Evolutionary conservation across 2,113 vertebrate species (phyloP).

Genomic region (Aleadryas rufinucha): DNA sequence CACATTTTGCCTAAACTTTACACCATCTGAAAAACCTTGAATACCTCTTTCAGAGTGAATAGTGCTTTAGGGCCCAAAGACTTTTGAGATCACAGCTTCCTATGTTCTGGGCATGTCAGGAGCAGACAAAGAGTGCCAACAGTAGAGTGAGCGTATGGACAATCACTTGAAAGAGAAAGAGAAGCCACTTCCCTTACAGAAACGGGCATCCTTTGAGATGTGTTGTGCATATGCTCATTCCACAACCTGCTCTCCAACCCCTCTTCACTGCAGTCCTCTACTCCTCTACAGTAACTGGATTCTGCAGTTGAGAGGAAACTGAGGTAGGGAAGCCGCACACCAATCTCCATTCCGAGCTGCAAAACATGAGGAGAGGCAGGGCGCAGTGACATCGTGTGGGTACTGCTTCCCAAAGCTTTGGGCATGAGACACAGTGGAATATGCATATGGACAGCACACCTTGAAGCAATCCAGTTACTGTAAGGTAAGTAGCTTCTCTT

Average conservation of each 20-base stretch:
- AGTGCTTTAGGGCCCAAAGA: neutral
- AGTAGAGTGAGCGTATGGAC: neutral
- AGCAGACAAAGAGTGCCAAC: neutral
- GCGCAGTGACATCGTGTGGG: neutral
- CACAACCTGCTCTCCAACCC: constrained; percentile 47
- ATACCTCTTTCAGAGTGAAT: neutral
- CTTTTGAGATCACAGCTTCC: neutral
- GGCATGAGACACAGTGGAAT: constrained; percentile 41
- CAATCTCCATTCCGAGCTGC: constrained; percentile 14
- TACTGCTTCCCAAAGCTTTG: constrained; percentile 48
- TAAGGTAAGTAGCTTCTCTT: constrained; percentile 56
- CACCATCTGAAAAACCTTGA: neutral
- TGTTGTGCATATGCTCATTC: constrained; percentile 56
- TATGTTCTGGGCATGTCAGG: neutral
- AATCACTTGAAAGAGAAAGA: constrained; percentile 5
- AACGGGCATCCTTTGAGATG: constrained; percentile 34
- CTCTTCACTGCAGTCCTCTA: constrained; percentile 63
- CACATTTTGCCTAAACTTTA: neutral
- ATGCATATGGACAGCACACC: constrained; percentile 60
- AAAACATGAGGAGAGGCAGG: constrained; percentile 51
- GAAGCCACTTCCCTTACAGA: constrained; percentile 49
- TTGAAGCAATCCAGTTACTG: constrained; percentile 38
- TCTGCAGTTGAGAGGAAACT: constrained; percentile 59
- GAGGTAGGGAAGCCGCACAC: constrained; percentile 43
- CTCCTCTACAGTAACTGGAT: constrained; percentile 61